These are phyloP conservation scores for Troilus luridus DNA, from an alignment of 2,888 invertebrate species.

Conservation along the genomic window DNA sequence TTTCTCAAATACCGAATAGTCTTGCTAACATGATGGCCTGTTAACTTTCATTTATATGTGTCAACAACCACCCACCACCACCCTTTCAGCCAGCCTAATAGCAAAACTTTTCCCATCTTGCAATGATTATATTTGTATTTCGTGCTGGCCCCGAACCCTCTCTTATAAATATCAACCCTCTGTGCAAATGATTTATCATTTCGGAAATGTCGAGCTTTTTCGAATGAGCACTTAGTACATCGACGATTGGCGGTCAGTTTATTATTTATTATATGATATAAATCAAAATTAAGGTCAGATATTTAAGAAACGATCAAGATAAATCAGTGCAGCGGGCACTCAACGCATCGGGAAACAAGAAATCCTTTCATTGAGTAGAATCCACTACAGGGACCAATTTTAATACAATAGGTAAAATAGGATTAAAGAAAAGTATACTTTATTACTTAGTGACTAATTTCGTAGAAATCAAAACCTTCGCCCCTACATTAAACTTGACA, in stretches of 20 bases:
- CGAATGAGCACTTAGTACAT: background rate
- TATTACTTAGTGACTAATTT: no score
- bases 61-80: background rate
- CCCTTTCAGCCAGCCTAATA: slow-evolving; percentile 3
- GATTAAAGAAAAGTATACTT: no score
- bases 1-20: slow-evolving; percentile 1
- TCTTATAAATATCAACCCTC: background rate
- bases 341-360: no score
- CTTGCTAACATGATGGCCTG: slow-evolving; percentile 38
- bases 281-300: no score
- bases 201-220: background rate
- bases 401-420: no score
- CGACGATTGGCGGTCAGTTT: background rate
- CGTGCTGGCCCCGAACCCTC: background rate
- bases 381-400: no score
- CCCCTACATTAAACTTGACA: no score
- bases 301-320: no score
- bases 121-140: background rate
- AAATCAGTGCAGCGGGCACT: no score
- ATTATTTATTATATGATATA: background rate
- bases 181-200: background rate
- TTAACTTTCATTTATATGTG: slow-evolving; percentile 30
- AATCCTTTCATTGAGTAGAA: no score
- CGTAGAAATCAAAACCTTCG: no score
- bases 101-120: background rate